A percentile compares a stretch with the other conserved stretches of the same genome.
Conservation (phyloP, 2,888 invertebrate genomes). For the Sabatieria punctata region DNA sequence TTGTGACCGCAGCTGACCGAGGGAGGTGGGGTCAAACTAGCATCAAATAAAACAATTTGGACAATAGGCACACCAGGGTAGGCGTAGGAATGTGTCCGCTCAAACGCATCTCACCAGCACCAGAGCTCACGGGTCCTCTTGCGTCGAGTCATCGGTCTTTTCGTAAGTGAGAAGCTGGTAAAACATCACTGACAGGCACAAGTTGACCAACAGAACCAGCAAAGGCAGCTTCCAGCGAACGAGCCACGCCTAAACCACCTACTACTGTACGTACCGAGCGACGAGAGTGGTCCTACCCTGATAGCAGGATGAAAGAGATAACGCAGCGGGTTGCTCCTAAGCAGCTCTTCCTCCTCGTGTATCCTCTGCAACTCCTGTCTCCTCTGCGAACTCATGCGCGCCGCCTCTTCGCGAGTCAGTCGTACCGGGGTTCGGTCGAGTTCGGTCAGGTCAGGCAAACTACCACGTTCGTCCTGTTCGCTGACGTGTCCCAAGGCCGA, state of each 20-base stretch:
- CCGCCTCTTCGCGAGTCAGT: slow-evolving; percentile 87
- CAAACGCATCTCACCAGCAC: too few species aligned
- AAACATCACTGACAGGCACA: slow-evolving; percentile 24
- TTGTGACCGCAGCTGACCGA: too few species aligned
- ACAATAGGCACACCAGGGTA: too few species aligned
- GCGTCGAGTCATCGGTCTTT: neutral
- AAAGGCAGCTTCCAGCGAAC: slow-evolving; percentile 23
- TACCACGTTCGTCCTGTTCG: slow-evolving; percentile 44
- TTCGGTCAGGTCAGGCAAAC: slow-evolving; percentile 59
- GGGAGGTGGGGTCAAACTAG: too few species aligned
- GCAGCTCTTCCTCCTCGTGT: slow-evolving; percentile 72
- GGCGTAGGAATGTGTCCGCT: too few species aligned
- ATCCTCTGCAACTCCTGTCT: slow-evolving; percentile 82
- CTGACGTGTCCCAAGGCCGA: neutral
- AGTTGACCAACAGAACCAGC: slow-evolving; percentile 22
- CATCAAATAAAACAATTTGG: too few species aligned
- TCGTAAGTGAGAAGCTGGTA: slow-evolving; percentile 25
- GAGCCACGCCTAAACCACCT: slow-evolving; percentile 23
- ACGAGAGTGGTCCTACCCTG: slow-evolving; percentile 50
- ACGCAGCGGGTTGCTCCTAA: slow-evolving; percentile 80
- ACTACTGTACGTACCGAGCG: neutral
- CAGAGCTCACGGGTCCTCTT: too few species aligned
- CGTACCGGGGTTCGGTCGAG: slow-evolving; percentile 48
- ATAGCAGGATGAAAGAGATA: slow-evolving; percentile 92
- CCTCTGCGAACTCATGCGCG: slow-evolving; percentile 74